Evolutionary conservation across 2,113 vertebrate species (phyloP), one percentile per base, ranked within the genome.

Genomic region (Ariopsis seemanni): DNA sequence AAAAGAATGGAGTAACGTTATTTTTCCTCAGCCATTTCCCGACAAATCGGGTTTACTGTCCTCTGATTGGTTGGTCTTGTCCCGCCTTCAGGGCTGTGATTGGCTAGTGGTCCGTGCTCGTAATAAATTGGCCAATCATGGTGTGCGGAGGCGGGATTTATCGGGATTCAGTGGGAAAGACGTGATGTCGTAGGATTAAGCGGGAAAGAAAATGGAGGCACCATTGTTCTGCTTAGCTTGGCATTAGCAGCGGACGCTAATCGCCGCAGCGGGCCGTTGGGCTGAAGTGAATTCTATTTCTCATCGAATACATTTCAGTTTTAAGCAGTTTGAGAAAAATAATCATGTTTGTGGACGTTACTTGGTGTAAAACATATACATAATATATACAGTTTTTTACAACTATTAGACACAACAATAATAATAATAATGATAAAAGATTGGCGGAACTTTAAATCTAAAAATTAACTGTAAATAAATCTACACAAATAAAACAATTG

Each of bases 171-270:
- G 91, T 90, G 92, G 86, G 78, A 90, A 78, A 55, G 82, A 52
- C 4, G 82, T 27, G 82, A 84, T 84, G 88, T 80, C 87, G 90
- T 57, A 71, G 89, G 81, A 87, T 89, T 92, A 95, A 93, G 94
- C 94, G 94, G 94, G 95, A 94, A 95, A 93, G 91, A 92, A 94
- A 94, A 94, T 94, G 94, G 93, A 92, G 93, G 92, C 53, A 75
- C 92, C 93, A 94, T 95, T 95, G 94, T 95, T 94, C 92, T 94
- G 0, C 10, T 27, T 77, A 77, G 84, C 83, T 85, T 85, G 74
- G 83, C 84, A 7, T 82, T 58, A 89, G 69, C 65, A 63, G 2
- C 6, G 20, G 4, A 7, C 0, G 11, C 30, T 52, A 20, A 62
- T 57, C 53, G 0, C 15, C n/a, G 4, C 14, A 30, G 52, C 4